These are phyloP conservation scores for Rallus crepitans DNA, from an alignment of 2,797 vertebrate species.

Conservation along the genomic window DNA sequence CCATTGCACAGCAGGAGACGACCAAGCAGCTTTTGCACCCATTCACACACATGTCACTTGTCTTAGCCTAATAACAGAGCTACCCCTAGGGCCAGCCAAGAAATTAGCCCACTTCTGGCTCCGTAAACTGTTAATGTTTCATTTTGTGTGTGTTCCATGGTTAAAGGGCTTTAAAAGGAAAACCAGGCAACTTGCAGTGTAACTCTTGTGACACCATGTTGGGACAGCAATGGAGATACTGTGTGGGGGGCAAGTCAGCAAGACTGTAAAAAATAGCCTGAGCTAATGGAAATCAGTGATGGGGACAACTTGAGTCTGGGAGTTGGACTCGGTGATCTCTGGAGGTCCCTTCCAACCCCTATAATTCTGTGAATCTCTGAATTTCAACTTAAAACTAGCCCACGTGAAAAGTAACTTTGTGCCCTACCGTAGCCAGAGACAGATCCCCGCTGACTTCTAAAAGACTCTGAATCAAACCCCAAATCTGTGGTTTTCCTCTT, in stretches of 20 bases:
- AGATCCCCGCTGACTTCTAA: neutral
- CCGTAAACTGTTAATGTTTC: neutral
- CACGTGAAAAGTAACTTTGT: neutral
- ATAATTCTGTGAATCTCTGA: too few species aligned
- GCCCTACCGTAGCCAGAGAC: neutral
- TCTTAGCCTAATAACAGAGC: neutral
- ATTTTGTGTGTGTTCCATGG: rapidly evolving
- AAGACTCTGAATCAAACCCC: neutral
- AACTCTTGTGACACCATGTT: neutral
- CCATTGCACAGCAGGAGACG: neutral
- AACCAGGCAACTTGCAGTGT: neutral
- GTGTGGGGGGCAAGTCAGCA: neutral
- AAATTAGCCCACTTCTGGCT: neutral
- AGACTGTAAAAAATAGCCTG: neutral
- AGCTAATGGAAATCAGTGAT: neutral
- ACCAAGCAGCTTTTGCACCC: neutral
- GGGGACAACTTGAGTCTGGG: neutral
- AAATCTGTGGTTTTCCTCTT: neutral
- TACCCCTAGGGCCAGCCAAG: neutral
- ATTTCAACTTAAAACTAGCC: neutral
- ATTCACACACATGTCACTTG: neutral
- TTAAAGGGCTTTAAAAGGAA: neutral
- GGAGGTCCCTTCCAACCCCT: too few species aligned
- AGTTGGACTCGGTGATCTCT: too few species aligned
- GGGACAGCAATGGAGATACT: neutral